phyloP scores from a whole-genome alignment of 2,888 invertebrate genomes.

The Lathronympha strigana region DNA sequence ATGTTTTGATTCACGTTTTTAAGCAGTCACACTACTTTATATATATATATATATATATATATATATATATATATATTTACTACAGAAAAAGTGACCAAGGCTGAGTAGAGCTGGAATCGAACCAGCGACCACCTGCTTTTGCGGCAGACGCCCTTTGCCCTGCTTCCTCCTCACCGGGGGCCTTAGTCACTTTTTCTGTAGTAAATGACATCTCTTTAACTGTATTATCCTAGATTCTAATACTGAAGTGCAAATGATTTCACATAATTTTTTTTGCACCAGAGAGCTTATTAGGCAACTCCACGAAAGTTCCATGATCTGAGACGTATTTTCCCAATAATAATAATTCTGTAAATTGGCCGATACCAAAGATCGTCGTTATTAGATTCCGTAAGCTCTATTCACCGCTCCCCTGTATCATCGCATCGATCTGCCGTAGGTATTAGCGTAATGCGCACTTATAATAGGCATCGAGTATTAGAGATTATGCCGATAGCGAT shows the following conservation, averaged over 20 bases:
- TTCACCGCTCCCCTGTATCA: constrained; percentile 80
- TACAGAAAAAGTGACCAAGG: no score
- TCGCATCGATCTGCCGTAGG: constrained; percentile 71
- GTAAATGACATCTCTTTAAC: no score
- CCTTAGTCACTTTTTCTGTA: no score
- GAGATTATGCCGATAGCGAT: constrained; percentile 62
- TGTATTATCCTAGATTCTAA: neutral
- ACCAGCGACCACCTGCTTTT: no score
- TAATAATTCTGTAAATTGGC: constrained; percentile 64
- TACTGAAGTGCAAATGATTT: neutral
- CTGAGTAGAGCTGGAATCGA: no score
- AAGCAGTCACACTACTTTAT: no score
- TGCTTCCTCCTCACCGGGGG: no score
- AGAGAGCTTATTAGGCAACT: neutral
- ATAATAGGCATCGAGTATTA: constrained; percentile 76
- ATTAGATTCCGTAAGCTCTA: constrained; percentile 82
- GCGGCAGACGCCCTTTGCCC: no score
- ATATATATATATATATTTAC: no score
- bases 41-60: no score
- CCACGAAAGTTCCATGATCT: neutral
- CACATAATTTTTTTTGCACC: neutral
- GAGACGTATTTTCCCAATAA: constrained; percentile 39
- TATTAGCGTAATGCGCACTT: constrained; percentile 74
- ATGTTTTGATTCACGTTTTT: no score
- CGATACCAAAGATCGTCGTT: constrained; percentile 72